Evolutionary conservation across 2,888 invertebrate species (phyloP).

Genomic region (Cheilosia grossa): DNA sequence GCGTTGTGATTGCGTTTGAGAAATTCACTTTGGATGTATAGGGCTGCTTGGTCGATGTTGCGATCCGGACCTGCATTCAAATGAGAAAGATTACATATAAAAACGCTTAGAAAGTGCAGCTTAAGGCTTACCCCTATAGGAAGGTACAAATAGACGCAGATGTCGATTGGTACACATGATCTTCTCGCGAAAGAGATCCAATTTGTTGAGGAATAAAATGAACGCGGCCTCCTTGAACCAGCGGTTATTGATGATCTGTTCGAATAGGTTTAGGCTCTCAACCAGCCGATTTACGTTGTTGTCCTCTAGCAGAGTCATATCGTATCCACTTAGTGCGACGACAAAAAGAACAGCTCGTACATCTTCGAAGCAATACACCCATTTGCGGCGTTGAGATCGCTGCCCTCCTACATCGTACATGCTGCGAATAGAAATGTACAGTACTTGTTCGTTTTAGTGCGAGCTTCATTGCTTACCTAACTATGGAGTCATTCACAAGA

Average conservation of each 20-base stretch:
- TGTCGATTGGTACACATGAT: slow-evolving; percentile 86
- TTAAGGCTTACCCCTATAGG: slow-evolving; percentile 84
- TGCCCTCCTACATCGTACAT: slow-evolving; percentile 88
- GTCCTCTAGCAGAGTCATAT: slow-evolving; percentile 87
- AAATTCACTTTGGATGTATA: slow-evolving; percentile 87
- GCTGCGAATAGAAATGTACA: slow-evolving; percentile 79
- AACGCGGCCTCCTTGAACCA: slow-evolving; percentile 87
- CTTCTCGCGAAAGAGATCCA: slow-evolving; percentile 87
- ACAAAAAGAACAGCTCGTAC: slow-evolving; percentile 87
- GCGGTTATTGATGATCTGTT: slow-evolving; percentile 87
- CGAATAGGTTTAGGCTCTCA: slow-evolving; percentile 87
- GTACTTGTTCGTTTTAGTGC: too few species aligned
- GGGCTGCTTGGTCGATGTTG: slow-evolving; percentile 86
- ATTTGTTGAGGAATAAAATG: slow-evolving; percentile 87
- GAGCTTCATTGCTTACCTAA: slow-evolving; percentile 78
- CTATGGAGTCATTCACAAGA: slow-evolving; percentile 85
- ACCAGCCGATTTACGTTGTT: slow-evolving; percentile 86
- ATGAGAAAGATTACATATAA: background rate
- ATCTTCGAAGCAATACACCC: slow-evolving; percentile 88
- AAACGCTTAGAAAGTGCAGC: background rate
- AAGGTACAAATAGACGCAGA: slow-evolving; percentile 85
- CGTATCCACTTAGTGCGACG: slow-evolving; percentile 87
- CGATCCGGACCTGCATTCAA: slow-evolving; percentile 84
- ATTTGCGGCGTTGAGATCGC: slow-evolving; percentile 86
- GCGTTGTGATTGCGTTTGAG: slow-evolving; percentile 85